A percentile compares a stretch with the other conserved stretches of the same genome.
phyloP scores from a whole-genome alignment of 37 sponge, comb jelly and placozoan species.

The Dysidea cf. avara region DNA sequence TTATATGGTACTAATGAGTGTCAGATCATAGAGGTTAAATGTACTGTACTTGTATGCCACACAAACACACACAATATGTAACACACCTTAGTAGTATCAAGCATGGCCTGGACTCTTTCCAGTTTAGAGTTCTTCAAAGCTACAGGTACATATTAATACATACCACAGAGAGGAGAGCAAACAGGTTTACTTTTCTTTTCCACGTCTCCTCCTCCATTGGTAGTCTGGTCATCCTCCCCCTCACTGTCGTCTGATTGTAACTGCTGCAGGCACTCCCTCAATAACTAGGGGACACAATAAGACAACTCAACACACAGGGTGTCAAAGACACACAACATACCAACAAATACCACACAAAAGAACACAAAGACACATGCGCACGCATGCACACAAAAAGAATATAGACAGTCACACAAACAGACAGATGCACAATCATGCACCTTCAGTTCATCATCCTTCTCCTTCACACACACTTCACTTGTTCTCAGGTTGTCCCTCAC shows the following conservation, averaged over 20 bases:
- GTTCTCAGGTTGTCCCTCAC: background rate
- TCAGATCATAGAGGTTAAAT: too few species aligned
- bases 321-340: background rate
- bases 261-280: slow-evolving; percentile 40
- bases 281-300: slow-evolving; percentile 6
- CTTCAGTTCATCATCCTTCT: slow-evolving; percentile 35
- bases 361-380: too few species aligned
- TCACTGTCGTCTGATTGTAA: slow-evolving; percentile 13
- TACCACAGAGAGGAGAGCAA: background rate
- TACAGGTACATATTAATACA: background rate
- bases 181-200: background rate
- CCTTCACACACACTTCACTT: background rate
- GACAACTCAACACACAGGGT: too few species aligned
- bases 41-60: too few species aligned
- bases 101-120: slow-evolving; percentile 58
- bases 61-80: too few species aligned
- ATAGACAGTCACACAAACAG: too few species aligned
- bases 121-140: slow-evolving; percentile 15
- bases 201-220: background rate
- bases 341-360: background rate
- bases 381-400: too few species aligned
- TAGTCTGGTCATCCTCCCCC: background rate
- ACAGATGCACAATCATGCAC: too few species aligned
- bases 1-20: too few species aligned
- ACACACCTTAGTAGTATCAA: slow-evolving; percentile 75